Evolutionary conservation across 2,113 vertebrate species (phyloP).

Genomic region (Austrofundulus limnaeus): DNA sequence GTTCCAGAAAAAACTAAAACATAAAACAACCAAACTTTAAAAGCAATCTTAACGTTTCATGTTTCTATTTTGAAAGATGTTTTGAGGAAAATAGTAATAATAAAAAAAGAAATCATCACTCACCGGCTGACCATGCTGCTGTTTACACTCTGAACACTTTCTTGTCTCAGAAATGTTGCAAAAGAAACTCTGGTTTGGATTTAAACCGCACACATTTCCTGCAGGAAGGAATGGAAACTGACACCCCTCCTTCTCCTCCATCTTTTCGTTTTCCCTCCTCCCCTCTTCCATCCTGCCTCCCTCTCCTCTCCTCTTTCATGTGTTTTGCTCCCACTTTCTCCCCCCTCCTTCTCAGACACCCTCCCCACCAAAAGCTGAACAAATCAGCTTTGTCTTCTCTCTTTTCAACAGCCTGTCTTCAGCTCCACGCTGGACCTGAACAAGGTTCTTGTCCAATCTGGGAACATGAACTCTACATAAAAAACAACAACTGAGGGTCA

Average conservation of each 20-base stretch:
- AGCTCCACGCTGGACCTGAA: conserved; percentile 20
- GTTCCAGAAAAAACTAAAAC: too few relatives aligned
- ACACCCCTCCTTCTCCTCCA: conserved; percentile 22
- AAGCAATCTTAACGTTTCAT: neutral
- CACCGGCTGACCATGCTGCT: conserved; percentile 88
- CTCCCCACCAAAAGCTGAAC: conserved; percentile 39
- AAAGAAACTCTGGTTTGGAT: conserved; percentile 13
- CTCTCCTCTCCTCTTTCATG: conserved; percentile 42
- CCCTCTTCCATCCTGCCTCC: conserved; percentile 38
- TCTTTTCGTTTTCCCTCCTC: conserved; percentile 29
- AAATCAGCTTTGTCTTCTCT: conserved; percentile 64
- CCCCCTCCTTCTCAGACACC: conserved; percentile 25
- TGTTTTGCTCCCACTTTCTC: neutral
- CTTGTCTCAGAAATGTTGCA: neutral
- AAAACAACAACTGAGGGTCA: too few relatives aligned
- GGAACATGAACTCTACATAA: conserved; percentile 16
- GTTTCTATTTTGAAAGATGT: neutral
- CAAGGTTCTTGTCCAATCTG: conserved; percentile 19
- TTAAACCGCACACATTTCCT: conserved; percentile 52
- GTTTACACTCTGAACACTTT: neutral
- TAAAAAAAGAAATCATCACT: conserved; percentile 66
- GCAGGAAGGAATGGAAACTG: conserved; percentile 40
- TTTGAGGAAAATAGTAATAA: conserved; percentile 3
- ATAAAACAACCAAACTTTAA: neutral
- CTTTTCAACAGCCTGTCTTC: conserved; percentile 43